Percentiles rank a stretch among this genome's conserved stretches.
Evolutionary conservation across 2,888 invertebrate genomes (phyloP).

Genomic region (Nomada fabriciana): DNA sequence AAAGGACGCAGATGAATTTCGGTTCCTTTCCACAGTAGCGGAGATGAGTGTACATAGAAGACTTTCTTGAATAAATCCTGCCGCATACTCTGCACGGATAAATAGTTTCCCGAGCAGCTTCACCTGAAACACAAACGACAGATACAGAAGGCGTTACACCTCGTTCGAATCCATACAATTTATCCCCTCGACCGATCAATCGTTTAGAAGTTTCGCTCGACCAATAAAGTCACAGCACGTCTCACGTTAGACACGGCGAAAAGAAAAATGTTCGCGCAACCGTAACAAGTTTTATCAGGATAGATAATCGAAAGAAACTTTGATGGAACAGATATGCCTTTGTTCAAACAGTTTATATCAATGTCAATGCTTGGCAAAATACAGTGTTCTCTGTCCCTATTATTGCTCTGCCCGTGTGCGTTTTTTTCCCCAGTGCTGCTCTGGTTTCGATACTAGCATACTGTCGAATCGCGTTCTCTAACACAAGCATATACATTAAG

Average conservation of each 20-base stretch:
- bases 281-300: background rate
- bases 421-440: background rate
- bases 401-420: constrained; percentile 12
- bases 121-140: constrained; percentile 66
- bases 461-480: background rate
- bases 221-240: background rate
- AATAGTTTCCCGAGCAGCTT: constrained; percentile 6
- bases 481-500: background rate
- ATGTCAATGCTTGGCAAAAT: background rate
- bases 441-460: background rate
- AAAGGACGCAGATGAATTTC: constrained; percentile 81
- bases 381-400: constrained; percentile 5
- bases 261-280: background rate
- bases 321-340: background rate
- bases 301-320: background rate
- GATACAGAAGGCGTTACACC: constrained; percentile 5
- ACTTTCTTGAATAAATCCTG: constrained; percentile 76
- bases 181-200: background rate
- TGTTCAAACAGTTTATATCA: constrained; percentile 3
- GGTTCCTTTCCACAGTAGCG: constrained; percentile 82
- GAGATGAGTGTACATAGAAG: constrained; percentile 80
- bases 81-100: constrained; percentile 77
- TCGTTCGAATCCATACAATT: background rate
- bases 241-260: background rate
- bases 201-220: background rate